Conservation (phyloP, 1,140 invertebrate species). For the Metopolophium dirhodum region DNA sequence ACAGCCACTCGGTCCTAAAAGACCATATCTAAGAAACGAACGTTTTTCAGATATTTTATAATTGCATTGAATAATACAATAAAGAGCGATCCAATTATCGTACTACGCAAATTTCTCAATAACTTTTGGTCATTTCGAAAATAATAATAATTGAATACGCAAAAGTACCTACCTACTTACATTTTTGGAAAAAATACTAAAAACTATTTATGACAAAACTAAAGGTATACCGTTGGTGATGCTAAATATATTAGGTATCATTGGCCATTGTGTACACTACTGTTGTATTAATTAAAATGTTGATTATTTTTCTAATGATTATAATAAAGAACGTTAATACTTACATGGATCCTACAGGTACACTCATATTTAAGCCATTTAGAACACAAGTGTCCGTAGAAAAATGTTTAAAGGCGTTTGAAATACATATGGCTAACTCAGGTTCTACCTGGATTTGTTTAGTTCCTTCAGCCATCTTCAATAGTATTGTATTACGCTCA, state of each 20-base stretch:
- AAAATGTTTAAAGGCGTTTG: slow-evolving; percentile 10
- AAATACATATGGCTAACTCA: neutral
- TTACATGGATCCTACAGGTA: slow-evolving; percentile 59
- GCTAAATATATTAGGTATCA: too few relatives aligned
- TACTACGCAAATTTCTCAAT: neutral
- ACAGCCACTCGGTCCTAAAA: slow-evolving; percentile 64
- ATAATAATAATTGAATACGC: neutral
- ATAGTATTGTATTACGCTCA: neutral
- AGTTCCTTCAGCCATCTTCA: neutral
- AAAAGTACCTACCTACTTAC: too few relatives aligned
- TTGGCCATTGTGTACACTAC: neutral
- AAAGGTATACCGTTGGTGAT: neutral
- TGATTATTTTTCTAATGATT: neutral
- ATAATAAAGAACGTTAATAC: slow-evolving; percentile 42
- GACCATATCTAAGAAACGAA: slow-evolving; percentile 62
- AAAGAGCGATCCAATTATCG: neutral
- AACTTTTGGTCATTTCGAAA: neutral
- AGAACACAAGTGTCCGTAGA: slow-evolving; percentile 55
- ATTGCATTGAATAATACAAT: neutral
- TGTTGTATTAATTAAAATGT: neutral
- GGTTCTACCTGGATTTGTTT: neutral
- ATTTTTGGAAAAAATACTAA: neutral
- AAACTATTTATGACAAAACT: neutral
- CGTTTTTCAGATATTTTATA: neutral
- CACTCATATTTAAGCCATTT: slow-evolving; percentile 59